Percentiles rank a stretch among this genome's conserved stretches.
phyloP scores from a whole-genome alignment of 2,797 vertebrate species.

The Sylvia borin region DNA sequence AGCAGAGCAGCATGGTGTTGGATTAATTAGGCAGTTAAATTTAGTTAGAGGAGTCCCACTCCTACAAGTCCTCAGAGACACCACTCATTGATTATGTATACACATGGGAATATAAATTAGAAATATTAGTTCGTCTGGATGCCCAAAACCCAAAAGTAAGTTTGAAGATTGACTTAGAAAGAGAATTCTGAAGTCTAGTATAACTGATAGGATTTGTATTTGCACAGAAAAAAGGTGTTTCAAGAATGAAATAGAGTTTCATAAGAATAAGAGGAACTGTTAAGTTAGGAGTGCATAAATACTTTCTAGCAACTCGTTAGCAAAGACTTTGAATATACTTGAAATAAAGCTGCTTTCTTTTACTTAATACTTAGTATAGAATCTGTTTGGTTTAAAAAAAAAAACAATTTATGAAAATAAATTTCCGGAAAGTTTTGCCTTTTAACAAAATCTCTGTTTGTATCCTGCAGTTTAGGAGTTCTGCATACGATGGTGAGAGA shows the following conservation, averaged over 20 bases:
- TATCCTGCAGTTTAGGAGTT: not conserved
- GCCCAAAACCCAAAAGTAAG: not conserved
- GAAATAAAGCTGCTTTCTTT: not conserved
- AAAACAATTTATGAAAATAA: not conserved
- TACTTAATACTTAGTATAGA: not conserved
- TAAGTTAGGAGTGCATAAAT: not conserved
- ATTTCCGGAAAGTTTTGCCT: not conserved
- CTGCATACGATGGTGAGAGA: not conserved
- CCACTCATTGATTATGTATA: not conserved
- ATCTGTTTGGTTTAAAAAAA: not conserved
- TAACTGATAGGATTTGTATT: not conserved
- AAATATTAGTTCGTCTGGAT: not conserved
- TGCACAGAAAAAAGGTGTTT: not conserved
- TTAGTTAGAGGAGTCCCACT: not conserved
- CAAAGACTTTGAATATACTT: not conserved
- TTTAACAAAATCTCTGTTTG: not conserved
- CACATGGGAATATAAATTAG: not conserved
- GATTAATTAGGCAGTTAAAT: slow-evolving; percentile 1
- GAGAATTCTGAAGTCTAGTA: not conserved
- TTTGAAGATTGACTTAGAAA: not conserved
- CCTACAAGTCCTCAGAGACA: not conserved
- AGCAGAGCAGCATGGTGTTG: not conserved
- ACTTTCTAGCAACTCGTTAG: not conserved
- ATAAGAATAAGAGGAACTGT: not conserved
- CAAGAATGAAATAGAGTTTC: not conserved